These are phyloP conservation scores for Drosophila incognita DNA, from an alignment of 2,888 invertebrate species.

Conservation along the genomic window DNA sequence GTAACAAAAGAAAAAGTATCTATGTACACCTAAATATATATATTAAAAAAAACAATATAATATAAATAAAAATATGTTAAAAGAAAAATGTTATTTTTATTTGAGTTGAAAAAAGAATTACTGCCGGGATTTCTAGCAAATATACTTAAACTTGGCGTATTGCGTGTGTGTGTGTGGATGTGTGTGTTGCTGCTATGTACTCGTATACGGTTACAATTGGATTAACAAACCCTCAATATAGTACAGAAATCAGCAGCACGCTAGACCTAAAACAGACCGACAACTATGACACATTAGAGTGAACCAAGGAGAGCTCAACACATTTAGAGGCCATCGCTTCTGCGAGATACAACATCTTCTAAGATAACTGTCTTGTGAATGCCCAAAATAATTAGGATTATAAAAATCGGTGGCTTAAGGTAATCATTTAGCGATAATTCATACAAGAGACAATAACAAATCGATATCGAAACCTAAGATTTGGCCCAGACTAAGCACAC, in stretches of 20 bases:
- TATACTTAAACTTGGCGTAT: constrained; percentile 7
- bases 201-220: constrained; percentile 77
- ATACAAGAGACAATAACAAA: constrained; percentile 12
- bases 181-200: constrained; percentile 21
- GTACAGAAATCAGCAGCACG: constrained; percentile 45
- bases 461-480: constrained; percentile 20
- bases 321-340: constrained; percentile 2
- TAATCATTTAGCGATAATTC: neutral
- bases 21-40: constrained; percentile 77
- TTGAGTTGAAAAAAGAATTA: constrained; percentile 5
- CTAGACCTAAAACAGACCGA: constrained; percentile 31
- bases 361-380: neutral
- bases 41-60: constrained; percentile 59
- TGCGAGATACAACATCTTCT: neutral
- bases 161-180: constrained; percentile 8
- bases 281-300: constrained; percentile 50
- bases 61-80: constrained; percentile 77
- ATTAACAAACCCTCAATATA: constrained; percentile 71
- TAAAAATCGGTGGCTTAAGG: neutral
- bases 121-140: constrained; percentile 26
- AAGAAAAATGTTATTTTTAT: constrained; percentile 40
- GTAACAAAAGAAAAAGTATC: constrained; percentile 62
- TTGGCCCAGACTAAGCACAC: constrained; percentile 30
- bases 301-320: constrained; percentile 26
- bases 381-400: neutral